Evolutionary conservation across 2,113 vertebrate genomes (phyloP).

Genomic region (Excalfactoria chinensis): DNA sequence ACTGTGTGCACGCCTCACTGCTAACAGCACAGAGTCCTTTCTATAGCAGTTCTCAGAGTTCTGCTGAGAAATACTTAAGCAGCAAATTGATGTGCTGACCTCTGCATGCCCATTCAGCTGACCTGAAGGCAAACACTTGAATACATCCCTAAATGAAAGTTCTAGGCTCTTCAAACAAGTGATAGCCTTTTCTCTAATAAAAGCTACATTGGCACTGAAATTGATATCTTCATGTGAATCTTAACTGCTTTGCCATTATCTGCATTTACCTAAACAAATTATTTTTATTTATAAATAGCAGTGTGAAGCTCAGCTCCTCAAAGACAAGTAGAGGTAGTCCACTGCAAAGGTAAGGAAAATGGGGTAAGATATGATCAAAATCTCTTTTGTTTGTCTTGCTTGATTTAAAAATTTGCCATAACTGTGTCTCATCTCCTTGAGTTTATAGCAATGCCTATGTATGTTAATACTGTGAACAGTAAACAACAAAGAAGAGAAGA

Average conservation of each 20-base stretch:
- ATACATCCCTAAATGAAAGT: not conserved
- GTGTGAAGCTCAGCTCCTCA: not conserved
- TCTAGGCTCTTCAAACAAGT: not conserved
- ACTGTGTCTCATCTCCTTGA: not conserved
- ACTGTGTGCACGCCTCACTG: not conserved
- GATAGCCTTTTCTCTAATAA: not conserved
- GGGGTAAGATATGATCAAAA: accelerated
- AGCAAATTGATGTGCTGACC: not conserved
- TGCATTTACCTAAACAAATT: not conserved
- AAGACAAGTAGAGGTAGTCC: not conserved
- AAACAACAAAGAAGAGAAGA: not conserved
- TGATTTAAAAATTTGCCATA: not conserved
- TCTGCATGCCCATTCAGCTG: not conserved
- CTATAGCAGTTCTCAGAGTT: not conserved
- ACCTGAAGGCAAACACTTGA: not conserved
- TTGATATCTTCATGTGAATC: not conserved
- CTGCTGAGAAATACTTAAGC: not conserved
- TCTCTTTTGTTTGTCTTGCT: not conserved
- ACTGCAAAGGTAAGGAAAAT: not conserved
- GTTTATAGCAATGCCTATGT: accelerated
- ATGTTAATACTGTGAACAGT: not conserved
- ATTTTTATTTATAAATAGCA: not conserved
- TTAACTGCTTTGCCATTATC: not conserved
- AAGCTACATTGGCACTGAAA: not conserved
- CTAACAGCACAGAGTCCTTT: not conserved